Evolutionary conservation across 2,113 vertebrate species (phyloP), one percentile per base, ranked within the genome.

Genomic region (Brachyhypopomus occidentalis): DNA sequence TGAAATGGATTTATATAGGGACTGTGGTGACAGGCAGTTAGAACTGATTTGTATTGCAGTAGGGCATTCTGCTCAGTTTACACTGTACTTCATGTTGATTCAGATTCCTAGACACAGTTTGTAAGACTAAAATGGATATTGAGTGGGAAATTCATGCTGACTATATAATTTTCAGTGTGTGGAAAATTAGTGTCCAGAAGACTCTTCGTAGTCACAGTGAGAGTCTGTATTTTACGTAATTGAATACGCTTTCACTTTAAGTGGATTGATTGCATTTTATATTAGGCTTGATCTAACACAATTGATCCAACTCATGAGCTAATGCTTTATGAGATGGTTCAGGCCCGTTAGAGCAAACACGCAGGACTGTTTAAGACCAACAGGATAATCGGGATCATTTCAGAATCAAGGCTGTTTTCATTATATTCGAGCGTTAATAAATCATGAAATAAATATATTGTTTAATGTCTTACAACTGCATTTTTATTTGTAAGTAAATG

Each of bases 1-100:
- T 78, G 48, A 72, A 82, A 84, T 83, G 81, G 55, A 58, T 84
- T 89, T 89, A 85, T 88, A 88, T 87, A 74, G 78, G 67, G 80
- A 84, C 34, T 12, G 48, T 52, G 48, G 38, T 63, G 64, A 77
- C 70, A 79, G 70, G 72, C 76, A 76, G 84, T 83, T 86, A 85
- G 82, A 71, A 70, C 77, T 58, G 71, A 79, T 83, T 88, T 78
- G 60, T 56, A 20, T 25, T 19, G 20, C 45, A 78, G 45, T 34
- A 36, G 45, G 45, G 20, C 63, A 11, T 19, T 30, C 48, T 78
- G 67, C 52, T 36, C 14, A 9, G 67, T 58, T 78, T 69, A 66
- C 19, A 77, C 55, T 36, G 56, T 69, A 58, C 27, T 69, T 16
- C 27, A 55, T 1, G 16, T 69, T 67, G 27, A n/a, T 34, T 69